These are phyloP conservation scores for Megamerina dolium DNA, from an alignment of 2,888 invertebrate species.

Conservation along the genomic window DNA sequence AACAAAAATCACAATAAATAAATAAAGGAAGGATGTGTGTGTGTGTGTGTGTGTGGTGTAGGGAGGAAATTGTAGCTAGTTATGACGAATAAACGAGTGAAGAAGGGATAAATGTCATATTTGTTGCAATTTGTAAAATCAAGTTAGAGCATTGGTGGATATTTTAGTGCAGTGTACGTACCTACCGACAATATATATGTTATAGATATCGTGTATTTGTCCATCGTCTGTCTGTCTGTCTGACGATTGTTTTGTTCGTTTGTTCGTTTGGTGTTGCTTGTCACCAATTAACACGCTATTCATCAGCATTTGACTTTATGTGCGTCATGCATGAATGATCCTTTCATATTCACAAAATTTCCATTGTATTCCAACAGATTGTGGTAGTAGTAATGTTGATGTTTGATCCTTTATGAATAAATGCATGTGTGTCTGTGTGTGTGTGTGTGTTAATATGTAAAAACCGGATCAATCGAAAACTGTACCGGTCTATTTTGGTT, in stretches of 20 bases:
- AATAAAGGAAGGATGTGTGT: too few species aligned
- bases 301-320: conserved; percentile 34
- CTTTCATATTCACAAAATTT: too few species aligned
- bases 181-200: conserved; percentile 4
- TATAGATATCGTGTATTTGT: conserved; percentile 4
- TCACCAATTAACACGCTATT: conserved; percentile 49
- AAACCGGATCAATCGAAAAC: conserved; percentile 9
- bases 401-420: too few species aligned
- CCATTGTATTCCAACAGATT: too few species aligned
- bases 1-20: too few species aligned
- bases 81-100: too few species aligned
- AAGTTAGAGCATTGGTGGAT: too few species aligned
- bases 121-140: conserved; percentile 11
- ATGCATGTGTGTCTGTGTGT: not conserved
- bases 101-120: conserved; percentile 27
- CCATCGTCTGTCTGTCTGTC: conserved; percentile 10
- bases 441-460: not conserved
- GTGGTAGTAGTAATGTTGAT: too few species aligned
- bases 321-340: conserved; percentile 21
- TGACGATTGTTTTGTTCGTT: conserved; percentile 5
- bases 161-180: not conserved
- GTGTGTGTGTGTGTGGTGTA: too few species aligned
- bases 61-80: too few species aligned
- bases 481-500: conserved; percentile 1
- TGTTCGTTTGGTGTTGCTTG: conserved; percentile 27